Evolutionary conservation across 2,113 vertebrate species (phyloP).

Genomic region (Lanius collurio): DNA sequence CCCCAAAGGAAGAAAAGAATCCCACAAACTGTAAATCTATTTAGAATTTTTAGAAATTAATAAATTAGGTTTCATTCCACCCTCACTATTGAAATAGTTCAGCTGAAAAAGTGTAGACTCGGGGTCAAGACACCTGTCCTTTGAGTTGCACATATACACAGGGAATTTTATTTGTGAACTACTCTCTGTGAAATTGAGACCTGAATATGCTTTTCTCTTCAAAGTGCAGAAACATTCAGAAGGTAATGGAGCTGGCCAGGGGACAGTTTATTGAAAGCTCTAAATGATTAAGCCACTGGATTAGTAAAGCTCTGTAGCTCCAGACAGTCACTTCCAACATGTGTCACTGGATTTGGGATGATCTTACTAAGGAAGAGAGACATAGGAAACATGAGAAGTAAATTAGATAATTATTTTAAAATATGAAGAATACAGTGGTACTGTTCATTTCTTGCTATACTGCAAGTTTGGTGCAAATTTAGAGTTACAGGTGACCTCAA

Average conservation of each 20-base stretch:
- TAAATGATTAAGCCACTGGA: constrained; percentile 14
- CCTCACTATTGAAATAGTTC: not conserved
- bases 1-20: not conserved
- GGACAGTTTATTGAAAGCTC: constrained; percentile 9
- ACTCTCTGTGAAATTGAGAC: not conserved
- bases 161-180: not conserved
- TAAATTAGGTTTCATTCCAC: not conserved
- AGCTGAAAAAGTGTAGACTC: not conserved
- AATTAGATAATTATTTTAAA: not conserved
- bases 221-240: not conserved
- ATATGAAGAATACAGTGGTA: not conserved
- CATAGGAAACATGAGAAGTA: not conserved
- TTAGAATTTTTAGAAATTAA: not conserved
- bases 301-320: constrained; percentile 4
- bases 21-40: not conserved
- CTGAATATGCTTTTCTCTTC: not conserved
- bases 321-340: constrained; percentile 24
- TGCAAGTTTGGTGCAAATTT: not conserved
- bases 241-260: not conserved
- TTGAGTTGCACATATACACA: not conserved
- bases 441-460: not conserved
- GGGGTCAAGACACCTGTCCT: not conserved
- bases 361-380: constrained; percentile 9
- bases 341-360: constrained; percentile 37
- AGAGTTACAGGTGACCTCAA: not conserved